Conservation (phyloP, 53 echinoderm and acorn worm species). For the Paracentrotus lividus region DNA sequence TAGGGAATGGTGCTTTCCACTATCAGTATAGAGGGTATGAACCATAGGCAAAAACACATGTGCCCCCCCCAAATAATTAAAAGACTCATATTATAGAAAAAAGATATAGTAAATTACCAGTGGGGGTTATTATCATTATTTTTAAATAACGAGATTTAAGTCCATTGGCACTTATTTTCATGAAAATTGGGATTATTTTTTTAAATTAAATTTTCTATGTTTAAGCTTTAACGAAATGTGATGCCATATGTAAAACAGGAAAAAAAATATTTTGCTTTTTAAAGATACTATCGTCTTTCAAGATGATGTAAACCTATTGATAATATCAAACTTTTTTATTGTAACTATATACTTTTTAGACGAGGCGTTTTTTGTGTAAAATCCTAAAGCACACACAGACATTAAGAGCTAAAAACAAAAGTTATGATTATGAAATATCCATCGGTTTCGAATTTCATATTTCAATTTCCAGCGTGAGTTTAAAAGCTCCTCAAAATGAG, state of each 20-base stretch:
- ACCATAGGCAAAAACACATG: not conserved
- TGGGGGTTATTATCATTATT: too few relatives aligned
- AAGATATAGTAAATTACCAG: too few relatives aligned
- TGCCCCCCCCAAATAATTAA: too few relatives aligned
- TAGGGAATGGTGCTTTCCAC: not conserved
- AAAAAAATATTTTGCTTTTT: conserved; percentile 15
- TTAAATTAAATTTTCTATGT: too few relatives aligned
- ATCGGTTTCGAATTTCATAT: not conserved
- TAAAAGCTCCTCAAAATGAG: not conserved
- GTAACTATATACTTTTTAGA: too few relatives aligned
- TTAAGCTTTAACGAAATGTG: too few relatives aligned
- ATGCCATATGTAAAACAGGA: too few relatives aligned
- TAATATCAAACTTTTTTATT: not conserved
- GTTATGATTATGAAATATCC: not conserved
- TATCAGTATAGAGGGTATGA: not conserved
- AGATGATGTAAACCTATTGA: not conserved
- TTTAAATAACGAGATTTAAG: too few relatives aligned
- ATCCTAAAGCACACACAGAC: not conserved
- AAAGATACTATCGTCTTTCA: not conserved
- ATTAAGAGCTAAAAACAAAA: conserved; percentile 12
- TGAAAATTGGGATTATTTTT: too few relatives aligned
- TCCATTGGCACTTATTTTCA: too few relatives aligned
- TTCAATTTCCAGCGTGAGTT: not conserved
- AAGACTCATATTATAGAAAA: too few relatives aligned
- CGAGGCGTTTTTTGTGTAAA: not conserved